phyloP scores from a whole-genome alignment of 2,797 vertebrate genomes.

The Lates japonicus region DNA sequence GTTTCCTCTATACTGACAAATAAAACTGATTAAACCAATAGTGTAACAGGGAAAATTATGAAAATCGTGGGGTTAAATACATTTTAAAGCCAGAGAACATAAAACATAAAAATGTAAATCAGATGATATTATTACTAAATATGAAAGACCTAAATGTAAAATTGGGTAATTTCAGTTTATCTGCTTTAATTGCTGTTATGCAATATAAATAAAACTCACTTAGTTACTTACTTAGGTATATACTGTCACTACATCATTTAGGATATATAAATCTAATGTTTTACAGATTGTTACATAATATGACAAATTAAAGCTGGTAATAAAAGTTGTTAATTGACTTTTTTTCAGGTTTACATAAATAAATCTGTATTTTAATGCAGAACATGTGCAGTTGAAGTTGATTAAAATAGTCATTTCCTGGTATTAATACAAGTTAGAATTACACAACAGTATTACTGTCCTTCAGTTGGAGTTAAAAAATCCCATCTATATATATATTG shows the following conservation, averaged over 20 bases:
- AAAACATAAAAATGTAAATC: neutral
- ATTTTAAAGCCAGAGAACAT: neutral
- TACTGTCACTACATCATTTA: neutral
- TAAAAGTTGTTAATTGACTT: neutral
- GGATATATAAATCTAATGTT: neutral
- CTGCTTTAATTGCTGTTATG: neutral
- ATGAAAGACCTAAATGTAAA: too few species aligned
- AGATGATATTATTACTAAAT: neutral
- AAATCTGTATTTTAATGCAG: neutral
- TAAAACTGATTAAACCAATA: neutral
- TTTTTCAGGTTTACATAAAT: neutral
- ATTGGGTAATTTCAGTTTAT: neutral
- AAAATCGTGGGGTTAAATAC: neutral
- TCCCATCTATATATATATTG: neutral
- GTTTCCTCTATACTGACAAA: neutral
- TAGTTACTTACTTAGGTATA: too few species aligned
- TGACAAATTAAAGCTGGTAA: neutral
- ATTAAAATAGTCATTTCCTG: neutral
- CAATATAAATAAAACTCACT: neutral
- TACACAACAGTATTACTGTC: neutral
- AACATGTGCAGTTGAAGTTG: neutral
- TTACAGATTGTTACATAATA: too few species aligned
- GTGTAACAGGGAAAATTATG: neutral
- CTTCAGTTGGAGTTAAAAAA: too few species aligned
- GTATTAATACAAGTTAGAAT: too few species aligned